Evolutionary conservation across 1,140 invertebrate species (phyloP), one percentile per base, ranked within the genome.

Genomic region (Zaprionus inermis): DNA sequence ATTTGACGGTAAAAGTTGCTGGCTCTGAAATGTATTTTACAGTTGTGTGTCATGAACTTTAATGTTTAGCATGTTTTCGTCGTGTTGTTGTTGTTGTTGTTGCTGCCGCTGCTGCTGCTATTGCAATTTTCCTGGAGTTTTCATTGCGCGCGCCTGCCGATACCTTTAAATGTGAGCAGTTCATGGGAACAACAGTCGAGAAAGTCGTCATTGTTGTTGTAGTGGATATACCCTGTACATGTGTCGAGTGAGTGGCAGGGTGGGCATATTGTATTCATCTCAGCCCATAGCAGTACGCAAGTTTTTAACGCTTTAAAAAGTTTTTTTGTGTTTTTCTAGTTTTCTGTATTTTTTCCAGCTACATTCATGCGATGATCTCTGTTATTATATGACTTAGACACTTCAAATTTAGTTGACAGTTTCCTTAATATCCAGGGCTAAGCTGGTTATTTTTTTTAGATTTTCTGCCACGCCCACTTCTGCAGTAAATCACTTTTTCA

Each of bases 1-100:
- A 86, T 83, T 80, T 73, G 70, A 73, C 79, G 81, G 78, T 89
- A 86, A 86, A 86, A 85, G 82, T 85, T 79, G 36, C 63, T 63
- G 73, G 64, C 84, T 66, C 56, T 86, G 84, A 89, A 89, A 79
- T 74, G 73, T 49, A 49, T 89, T 89, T 86, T 86, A 89, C 83
- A 89, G 83, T 86, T 86, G 84, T 86, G 83, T 86, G 83, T 86
- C 83, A 89, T 86, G 83, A 86, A 86, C 83, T 88, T 88, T 88
- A 86, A 79, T 88, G 83, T 79, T 84, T 73, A 83, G 81, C 81
- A 83, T 83, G 79, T 58, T 76, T 66, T 78, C 67, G 49, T 72
- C 75, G 57, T 81, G 79, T 32, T 46, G 34, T 56, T 28, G 61
- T 18, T 44, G 28, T 64, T 67, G 59, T 41, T 36, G 63, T 52